phyloP scores from a whole-genome alignment of 1,140 invertebrate genomes.

The Solenopsis fugax region DNA sequence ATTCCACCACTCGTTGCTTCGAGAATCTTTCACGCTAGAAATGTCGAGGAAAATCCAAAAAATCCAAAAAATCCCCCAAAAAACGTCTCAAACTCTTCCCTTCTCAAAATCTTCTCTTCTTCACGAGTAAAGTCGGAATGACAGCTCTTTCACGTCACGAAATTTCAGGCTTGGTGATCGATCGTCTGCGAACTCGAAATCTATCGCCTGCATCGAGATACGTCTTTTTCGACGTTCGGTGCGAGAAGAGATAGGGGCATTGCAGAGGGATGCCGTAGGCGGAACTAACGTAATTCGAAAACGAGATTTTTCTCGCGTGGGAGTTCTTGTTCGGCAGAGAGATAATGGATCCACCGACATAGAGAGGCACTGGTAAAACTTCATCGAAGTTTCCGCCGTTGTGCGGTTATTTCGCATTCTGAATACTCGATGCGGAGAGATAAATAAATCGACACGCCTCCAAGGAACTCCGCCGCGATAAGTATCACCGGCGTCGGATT shows the following conservation, averaged over 20 bases:
- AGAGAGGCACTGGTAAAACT: conserved; percentile 42
- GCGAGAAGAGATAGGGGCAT: neutral
- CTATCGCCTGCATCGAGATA: neutral
- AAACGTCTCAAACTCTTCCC: neutral
- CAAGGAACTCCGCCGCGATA: conserved; percentile 14
- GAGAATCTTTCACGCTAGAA: neutral
- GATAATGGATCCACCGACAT: conserved; percentile 46
- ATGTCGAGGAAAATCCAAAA: neutral
- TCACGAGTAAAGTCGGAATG: too few species aligned
- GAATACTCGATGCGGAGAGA: conserved; percentile 41
- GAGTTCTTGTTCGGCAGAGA: conserved; percentile 41
- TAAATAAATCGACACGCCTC: conserved; percentile 51
- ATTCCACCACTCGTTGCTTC: neutral
- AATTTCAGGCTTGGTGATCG: neutral
- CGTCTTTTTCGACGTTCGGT: neutral
- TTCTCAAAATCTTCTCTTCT: neutral
- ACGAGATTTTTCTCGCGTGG: conserved; percentile 38
- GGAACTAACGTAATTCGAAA: conserved; percentile 51
- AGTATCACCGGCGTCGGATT: conserved; percentile 10
- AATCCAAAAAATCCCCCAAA: too few species aligned
- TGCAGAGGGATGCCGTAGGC: neutral
- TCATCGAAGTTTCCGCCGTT: conserved; percentile 34
- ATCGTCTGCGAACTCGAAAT: neutral
- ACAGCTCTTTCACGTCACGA: neutral
- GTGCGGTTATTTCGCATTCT: conserved; percentile 50